Evolutionary conservation across 2,113 vertebrate species (phyloP), one percentile per base, ranked within the genome.

Genomic region (Delphinus delphis): DNA sequence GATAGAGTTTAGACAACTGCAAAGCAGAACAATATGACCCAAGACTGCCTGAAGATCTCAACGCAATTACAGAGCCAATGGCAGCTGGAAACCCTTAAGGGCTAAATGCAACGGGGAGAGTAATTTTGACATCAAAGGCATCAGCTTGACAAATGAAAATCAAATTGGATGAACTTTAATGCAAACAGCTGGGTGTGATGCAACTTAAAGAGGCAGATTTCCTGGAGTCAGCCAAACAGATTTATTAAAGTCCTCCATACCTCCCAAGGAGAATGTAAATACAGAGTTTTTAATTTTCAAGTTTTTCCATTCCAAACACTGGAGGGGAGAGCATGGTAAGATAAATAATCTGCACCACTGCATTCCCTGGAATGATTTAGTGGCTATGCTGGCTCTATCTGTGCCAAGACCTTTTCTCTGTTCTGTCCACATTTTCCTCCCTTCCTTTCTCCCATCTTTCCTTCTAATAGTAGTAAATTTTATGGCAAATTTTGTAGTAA

Each of bases 121-220:
- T 26, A 96, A 97, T 86, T 47, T 11, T 94, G 96, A 97, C 31
- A 97, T 94, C 93, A 83, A 97, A 82, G 93, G 62, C 25, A 71
- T 97, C 97, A 76, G 90, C 88, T 97, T 94, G 95, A 93, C 65
- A 98, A 98, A 97, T 91, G 33, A 97, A 98, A 81, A 82, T 97
- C 92, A 91, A 84, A 97, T 97, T 97, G 89, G 79, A 93, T 89
- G 77, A 60, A 97, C 93, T 98, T 97, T 97, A 97, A 97, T 96
- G 94, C 98, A 96, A 98, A 98, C 96, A 98, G 96, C 95, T 97
- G 97, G 96, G 95, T 86, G 88, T 97, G 97, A 97, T 88, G 94
- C 94, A 96, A 93, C 82, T 50, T 76, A 95, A 95, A 97, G 74
- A 93, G 87, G 81, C 84, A 94, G 93, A 97, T 97, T 97, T 98